Evolutionary conservation across 2,113 vertebrate species (phyloP), one percentile per base, ranked within the genome.

Genomic region (Mormyrus lacerda): DNA sequence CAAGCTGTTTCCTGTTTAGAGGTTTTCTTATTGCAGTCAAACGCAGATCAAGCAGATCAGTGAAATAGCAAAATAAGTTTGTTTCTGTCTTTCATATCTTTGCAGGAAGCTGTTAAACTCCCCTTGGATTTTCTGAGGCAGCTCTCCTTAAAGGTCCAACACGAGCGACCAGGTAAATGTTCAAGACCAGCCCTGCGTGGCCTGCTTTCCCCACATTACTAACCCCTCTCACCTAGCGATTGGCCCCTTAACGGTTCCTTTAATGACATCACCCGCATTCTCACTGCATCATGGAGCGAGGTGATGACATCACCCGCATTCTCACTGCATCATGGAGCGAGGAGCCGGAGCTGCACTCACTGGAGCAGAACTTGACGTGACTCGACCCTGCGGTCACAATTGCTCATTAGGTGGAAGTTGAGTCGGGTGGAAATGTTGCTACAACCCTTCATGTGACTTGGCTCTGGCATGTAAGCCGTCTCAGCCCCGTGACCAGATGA

Each of bases 121-220:
- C 97, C 98, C 87, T 94, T 99, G 91, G 98, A 99, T 90, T 99
- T 99, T 79, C 96, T 99, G 90, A 97, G 97, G 92, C 97, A 97
- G 92, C 95, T 99, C 84, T 99, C 98, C 86, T 95, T 98, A 91
- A 99, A 97, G 94, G 96, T 98, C 88, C 97, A 99, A 92, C 96
- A 97, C 65, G 97, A 99, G 88, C 95, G 98, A 90, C 98, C 98
- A 96, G 98, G 98, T 98, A 94, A 94, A 94, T 82, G 42, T 82
- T 10, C 11, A 31, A 89, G 79, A 19, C 11, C 5, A n/a, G 31
- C 15, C 35, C n/a, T 48, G 51, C 42, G 24, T n/a, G 9, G n/a
- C 9, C 69, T n/a, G 69, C 69, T 76, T 76, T 39, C 13, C 10
- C 13, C 27, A 47, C 24, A 27, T 17, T 88, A 61, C 17, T 11